A percentile compares a stretch with the other conserved stretches of the same genome.
Evolutionary conservation across 2,113 vertebrate species (phyloP).

Genomic region (Alligator mississippiensis): DNA sequence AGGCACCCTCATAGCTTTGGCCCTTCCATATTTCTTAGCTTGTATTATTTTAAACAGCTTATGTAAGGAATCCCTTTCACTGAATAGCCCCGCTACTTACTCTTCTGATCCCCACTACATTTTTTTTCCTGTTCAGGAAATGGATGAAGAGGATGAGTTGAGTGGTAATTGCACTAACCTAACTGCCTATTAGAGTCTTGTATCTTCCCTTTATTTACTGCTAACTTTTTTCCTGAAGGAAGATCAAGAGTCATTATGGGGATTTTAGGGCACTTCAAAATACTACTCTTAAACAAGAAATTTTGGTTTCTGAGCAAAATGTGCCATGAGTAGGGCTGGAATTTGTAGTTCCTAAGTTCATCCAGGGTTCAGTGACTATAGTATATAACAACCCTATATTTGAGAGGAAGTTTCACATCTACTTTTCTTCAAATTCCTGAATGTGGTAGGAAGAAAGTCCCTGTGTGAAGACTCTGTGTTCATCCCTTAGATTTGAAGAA

Average conservation of each 20-base stretch:
- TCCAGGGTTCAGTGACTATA: accelerated
- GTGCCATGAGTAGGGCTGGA: neutral
- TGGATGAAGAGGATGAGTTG: neutral
- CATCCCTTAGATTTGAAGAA: neutral
- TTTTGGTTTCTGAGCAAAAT: neutral
- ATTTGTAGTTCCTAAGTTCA: accelerated
- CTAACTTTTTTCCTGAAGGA: conserved; percentile 4
- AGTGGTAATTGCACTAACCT: conserved; percentile 1
- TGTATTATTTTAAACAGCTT: accelerated
- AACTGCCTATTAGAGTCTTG: conserved; percentile 35
- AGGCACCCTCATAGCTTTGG: accelerated
- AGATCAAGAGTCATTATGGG: neutral
- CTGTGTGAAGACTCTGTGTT: neutral
- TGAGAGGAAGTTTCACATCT: neutral
- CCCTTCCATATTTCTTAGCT: neutral
- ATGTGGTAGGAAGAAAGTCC: neutral
- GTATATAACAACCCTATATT: neutral
- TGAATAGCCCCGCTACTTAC: neutral
- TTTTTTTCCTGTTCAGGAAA: neutral
- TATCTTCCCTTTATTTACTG: conserved; percentile 57
- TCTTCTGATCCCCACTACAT: accelerated
- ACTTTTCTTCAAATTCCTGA: neutral
- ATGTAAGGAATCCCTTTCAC: neutral
- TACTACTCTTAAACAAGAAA: accelerated
- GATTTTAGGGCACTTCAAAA: neutral